Conservation (phyloP, 2,888 invertebrate genomes). For the Mythimna loreyi region DNA sequence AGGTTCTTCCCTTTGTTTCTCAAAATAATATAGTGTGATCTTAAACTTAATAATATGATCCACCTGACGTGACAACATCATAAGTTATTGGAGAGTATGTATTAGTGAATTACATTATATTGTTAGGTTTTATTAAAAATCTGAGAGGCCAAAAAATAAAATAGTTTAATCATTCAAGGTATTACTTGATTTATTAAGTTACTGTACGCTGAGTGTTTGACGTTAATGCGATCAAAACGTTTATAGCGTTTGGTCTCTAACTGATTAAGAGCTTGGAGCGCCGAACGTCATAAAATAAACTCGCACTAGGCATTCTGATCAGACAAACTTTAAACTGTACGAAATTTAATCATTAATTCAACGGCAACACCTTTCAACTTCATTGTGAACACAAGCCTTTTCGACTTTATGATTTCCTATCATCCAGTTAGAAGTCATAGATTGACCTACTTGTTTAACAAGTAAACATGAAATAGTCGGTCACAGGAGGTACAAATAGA, state of each 20-base stretch:
- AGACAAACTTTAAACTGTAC: background rate
- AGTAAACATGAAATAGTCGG: constrained; percentile 1
- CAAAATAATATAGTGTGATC: constrained; percentile 65
- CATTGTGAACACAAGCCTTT: background rate
- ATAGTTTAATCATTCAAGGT: background rate
- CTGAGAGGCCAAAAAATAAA: too few species aligned
- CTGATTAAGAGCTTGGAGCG: too few species aligned
- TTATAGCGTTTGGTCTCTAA: too few species aligned
- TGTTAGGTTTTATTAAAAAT: background rate
- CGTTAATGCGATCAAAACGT: too few species aligned
- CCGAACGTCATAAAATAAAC: too few species aligned
- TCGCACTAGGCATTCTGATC: too few species aligned
- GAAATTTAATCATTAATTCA: background rate
- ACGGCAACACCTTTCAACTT: background rate
- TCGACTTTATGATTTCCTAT: too few species aligned
- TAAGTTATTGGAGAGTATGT: constrained; percentile 6
- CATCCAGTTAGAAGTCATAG: background rate
- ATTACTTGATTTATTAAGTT: background rate
- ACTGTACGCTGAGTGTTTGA: too few species aligned
- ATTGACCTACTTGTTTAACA: background rate
- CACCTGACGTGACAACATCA: constrained; percentile 66
- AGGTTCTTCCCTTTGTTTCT: constrained; percentile 52
- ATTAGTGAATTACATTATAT: background rate
- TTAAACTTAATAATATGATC: constrained; percentile 70
- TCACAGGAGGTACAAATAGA: background rate